Base-by-base conservation (phyloP, 2,888 invertebrate species). In the Cyaniris semiargus region DNA sequence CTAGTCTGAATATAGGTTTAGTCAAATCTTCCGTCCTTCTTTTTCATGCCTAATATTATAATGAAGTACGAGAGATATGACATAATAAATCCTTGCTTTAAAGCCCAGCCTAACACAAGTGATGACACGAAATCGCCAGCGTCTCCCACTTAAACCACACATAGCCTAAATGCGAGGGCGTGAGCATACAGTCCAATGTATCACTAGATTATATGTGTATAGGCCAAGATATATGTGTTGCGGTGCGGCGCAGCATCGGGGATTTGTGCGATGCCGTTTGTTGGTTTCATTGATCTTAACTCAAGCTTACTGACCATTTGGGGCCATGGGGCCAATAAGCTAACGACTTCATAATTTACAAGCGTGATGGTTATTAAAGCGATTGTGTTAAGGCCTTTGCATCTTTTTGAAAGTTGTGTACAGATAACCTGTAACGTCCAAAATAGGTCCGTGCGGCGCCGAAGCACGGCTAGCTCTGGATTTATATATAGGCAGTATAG, bases 161-260 rank as follows among this genome's bases (percentile, higher is more conserved):
- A 78, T 82, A 81, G 79, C 79, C 85, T 84, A 86, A 87, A 86
- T 86, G 85, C 85, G 87, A 87, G 88, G 86, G 88, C 84, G 88
- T 88, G 87, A 87, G 88, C 87, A 87, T 85, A 88, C 86, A 87
- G 86, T 83, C 88, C 89, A 87, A 91, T 91, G 88, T 89, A 91
- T 91, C 89, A 88, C 89, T 88, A 89, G 91, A 91, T 91, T 90
- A 90, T 84, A 89, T 88, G 89, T 89, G 86, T 86, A 87, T 85
- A 82, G 79, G 85, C 87, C 84, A 87, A 90, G 89, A 90, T 88
- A 87, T 89, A 88, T 86, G 86, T 87, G 80, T 81, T 82, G 84
- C 81, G 81, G 82, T 82, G 81, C 82, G 83, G 83, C 80, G 81
- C 81, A 83, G 80, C 81, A 81, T 82, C 81, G 82, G 83, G 83